phyloP scores from a whole-genome alignment of 2,797 vertebrate genomes.

The Chaetophractus vellerosus region DNA sequence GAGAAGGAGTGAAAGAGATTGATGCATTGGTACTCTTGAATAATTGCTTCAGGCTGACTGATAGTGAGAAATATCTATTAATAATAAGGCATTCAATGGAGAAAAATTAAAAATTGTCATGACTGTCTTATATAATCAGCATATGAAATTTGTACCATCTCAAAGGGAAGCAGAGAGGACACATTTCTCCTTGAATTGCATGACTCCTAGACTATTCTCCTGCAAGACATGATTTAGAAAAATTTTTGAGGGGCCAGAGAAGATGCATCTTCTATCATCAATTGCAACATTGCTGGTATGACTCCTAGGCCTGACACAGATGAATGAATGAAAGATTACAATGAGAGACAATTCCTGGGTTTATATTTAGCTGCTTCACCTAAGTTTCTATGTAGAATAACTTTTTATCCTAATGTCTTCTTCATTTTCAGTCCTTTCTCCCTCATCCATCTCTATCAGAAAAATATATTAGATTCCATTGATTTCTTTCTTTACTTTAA shows the following conservation, averaged over 20 bases:
- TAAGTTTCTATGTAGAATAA: not conserved
- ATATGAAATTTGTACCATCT: not conserved
- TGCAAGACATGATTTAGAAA: not conserved
- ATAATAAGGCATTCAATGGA: not conserved
- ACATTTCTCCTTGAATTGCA: not conserved
- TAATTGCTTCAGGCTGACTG: not conserved
- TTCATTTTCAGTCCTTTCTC: not conserved
- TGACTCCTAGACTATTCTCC: not conserved
- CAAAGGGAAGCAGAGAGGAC: not conserved
- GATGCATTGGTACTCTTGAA: not conserved
- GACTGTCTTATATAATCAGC: not conserved
- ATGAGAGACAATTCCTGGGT: not conserved
- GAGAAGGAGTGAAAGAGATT: not conserved
- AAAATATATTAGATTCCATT: not conserved
- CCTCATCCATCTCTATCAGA: not conserved
- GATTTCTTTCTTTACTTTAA: constrained; percentile 12
- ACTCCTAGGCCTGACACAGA: not conserved
- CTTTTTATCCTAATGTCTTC: not conserved
- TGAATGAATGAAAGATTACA: not conserved
- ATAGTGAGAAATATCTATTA: not conserved
- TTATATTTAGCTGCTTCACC: not conserved
- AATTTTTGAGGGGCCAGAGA: not conserved
- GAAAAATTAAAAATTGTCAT: constrained; percentile 15
- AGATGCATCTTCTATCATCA: no score
- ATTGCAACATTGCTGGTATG: not conserved